These are phyloP conservation scores for Chironomus tepperi DNA, from an alignment of 1,140 invertebrate species.

Conservation along the genomic window DNA sequence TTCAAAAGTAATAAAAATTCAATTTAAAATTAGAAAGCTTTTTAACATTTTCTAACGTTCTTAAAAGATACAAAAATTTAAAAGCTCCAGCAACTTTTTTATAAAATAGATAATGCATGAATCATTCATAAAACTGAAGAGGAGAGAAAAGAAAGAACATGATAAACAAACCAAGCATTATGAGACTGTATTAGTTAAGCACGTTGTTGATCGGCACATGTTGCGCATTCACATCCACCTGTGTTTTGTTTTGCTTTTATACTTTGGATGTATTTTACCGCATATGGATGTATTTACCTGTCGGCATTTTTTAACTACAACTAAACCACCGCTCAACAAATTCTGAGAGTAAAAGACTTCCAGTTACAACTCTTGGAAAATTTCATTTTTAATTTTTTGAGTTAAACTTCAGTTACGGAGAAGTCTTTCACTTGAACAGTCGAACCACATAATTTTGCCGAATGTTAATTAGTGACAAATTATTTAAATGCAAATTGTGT, in stretches of 20 bases:
- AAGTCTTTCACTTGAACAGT: not conserved
- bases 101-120: not conserved
- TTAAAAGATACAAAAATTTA: not conserved
- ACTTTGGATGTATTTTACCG: not conserved
- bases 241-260: constrained; percentile 21
- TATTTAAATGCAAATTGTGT: not conserved
- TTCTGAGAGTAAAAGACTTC: not conserved
- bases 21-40: too few relatives aligned
- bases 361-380: not conserved
- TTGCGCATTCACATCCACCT: not conserved
- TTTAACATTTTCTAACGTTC: not conserved
- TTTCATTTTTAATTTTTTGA: not conserved
- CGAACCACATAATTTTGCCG: not conserved
- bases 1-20: too few relatives aligned
- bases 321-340: not conserved
- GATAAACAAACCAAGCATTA: not conserved
- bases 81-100: not conserved
- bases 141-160: constrained; percentile 1
- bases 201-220: not conserved
- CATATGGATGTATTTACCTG: not conserved
- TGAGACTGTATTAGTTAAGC: not conserved
- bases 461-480: constrained; percentile 8
- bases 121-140: not conserved
- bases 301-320: constrained; percentile 12
- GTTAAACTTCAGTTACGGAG: constrained; percentile 4